A percentile compares a stretch with the other conserved stretches of the same genome.
These are phyloP conservation scores for Sminthurinus aureus DNA, from an alignment of 2,888 invertebrate species.

Conservation along the genomic window DNA sequence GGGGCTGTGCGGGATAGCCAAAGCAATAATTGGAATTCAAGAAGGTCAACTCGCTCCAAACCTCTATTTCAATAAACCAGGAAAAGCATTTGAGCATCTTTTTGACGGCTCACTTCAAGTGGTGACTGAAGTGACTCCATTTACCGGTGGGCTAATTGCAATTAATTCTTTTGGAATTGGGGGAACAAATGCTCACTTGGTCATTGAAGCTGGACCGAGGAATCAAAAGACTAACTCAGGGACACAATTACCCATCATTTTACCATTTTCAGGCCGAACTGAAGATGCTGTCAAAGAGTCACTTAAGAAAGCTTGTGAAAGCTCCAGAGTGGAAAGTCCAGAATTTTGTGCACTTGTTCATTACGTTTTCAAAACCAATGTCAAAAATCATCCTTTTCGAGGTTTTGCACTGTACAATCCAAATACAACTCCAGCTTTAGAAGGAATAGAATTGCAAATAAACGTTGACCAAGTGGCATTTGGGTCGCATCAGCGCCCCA, in stretches of 20 bases:
- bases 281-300: neutral
- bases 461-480: neutral
- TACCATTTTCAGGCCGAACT: neutral
- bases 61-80: neutral
- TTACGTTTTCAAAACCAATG: neutral
- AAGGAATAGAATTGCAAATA: slow-evolving; percentile 59
- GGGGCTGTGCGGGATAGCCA: slow-evolving; percentile 63
- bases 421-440: neutral
- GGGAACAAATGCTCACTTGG: too few species aligned
- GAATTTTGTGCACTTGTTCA: neutral
- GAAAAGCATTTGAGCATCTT: neutral
- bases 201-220: too few species aligned
- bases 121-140: slow-evolving; percentile 68
- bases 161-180: slow-evolving; percentile 70
- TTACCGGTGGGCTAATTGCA: slow-evolving; percentile 63
- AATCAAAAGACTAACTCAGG: too few species aligned
- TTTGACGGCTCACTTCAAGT: slow-evolving; percentile 66
- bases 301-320: too few species aligned
- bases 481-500: neutral
- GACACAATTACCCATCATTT: neutral
- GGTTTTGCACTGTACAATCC: neutral
- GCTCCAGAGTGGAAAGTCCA: neutral
- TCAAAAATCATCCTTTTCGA: neutral
- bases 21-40: slow-evolving; percentile 51
- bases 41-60: neutral